Base-by-base conservation (phyloP, 2,797 vertebrate species). In the Delichon dasypus region DNA sequence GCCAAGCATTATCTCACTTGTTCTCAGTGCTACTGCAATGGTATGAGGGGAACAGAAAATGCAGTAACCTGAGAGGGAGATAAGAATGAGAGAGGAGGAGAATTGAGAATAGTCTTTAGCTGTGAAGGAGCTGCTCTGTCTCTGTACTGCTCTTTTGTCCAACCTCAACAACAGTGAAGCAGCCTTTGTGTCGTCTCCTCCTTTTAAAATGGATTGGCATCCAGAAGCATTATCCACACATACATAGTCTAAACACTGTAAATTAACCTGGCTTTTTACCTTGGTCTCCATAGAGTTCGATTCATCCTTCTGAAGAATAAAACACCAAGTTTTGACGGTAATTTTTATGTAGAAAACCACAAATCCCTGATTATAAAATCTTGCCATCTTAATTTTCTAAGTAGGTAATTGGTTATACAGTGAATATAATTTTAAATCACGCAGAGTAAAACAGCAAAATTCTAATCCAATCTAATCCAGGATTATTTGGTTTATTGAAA, bases 1-100 rank as follows among this genome's bases (percentile, higher is more conserved):
- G 96, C 98, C 98, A 98, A 96, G 78, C 80, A 95, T 97, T 98
- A 98, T 95, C 96, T 98, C 97, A 98, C 58, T 93, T 62, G 76
- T 95, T 94, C 95, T 90, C 84, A 75, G 94, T 16, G 29, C 79
- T 95, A 50, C 45, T 48, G 68, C 75, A 72, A 27, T 88, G 92
- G 93, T 87, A 94, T 90, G 86, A 96, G 84, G 11, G 72, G 85
- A 86, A 70, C 80, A 96, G 95, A 97, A 95, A 94, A 95, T 86
- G 77, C 44, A 5, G 95, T 93, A 96, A 97, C 70, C 36, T 89
- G 96, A 97, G 95, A 96, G 74, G 71, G 62, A 96, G 95, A 96
- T 97, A 95, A 96, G 92, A 94, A 78, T n/a, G 65, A 88, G 88
- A 66, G 77, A 79, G 76, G 90, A 40, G n/a, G 78, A 83, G 89